Evolutionary conservation across 2,797 vertebrate species (phyloP).

Genomic region (Gymnothorax javanicus): DNA sequence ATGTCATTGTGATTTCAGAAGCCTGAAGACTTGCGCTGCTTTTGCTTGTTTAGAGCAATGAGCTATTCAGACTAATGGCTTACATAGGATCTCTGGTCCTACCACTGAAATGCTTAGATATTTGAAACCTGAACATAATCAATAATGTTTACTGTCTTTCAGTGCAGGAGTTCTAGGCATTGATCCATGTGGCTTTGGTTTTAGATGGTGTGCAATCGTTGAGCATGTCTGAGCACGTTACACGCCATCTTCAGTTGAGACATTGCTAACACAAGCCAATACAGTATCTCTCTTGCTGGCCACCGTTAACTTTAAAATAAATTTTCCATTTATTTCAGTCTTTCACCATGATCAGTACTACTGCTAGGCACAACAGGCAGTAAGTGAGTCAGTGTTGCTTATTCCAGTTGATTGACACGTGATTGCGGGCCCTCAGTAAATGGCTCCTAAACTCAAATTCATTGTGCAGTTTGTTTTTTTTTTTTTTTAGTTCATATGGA

Average conservation of each 20-base stretch:
- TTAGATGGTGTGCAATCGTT: background rate
- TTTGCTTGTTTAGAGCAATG: background rate
- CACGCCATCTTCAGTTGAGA: background rate
- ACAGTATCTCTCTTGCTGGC: background rate
- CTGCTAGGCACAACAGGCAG: too few species aligned
- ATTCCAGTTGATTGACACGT: background rate
- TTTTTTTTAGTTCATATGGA: background rate
- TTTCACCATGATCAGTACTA: background rate
- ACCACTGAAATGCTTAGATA: background rate
- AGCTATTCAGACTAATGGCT: background rate
- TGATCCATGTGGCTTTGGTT: background rate
- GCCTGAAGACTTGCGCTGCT: background rate
- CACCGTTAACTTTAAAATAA: too few species aligned
- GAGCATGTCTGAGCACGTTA: background rate
- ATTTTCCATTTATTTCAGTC: background rate
- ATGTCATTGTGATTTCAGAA: background rate
- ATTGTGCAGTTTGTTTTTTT: background rate
- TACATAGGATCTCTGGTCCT: background rate
- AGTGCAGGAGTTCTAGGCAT: background rate
- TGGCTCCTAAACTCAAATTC: background rate
- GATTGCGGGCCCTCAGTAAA: background rate
- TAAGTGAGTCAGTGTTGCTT: background rate
- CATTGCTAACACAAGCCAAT: background rate
- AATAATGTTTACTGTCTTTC: background rate
- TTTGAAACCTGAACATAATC: constrained; percentile 9